Evolutionary conservation across 2,888 invertebrate genomes (phyloP), one percentile per base, ranked within the genome.

Genomic region (Drosophila nr. perissopoda): DNA sequence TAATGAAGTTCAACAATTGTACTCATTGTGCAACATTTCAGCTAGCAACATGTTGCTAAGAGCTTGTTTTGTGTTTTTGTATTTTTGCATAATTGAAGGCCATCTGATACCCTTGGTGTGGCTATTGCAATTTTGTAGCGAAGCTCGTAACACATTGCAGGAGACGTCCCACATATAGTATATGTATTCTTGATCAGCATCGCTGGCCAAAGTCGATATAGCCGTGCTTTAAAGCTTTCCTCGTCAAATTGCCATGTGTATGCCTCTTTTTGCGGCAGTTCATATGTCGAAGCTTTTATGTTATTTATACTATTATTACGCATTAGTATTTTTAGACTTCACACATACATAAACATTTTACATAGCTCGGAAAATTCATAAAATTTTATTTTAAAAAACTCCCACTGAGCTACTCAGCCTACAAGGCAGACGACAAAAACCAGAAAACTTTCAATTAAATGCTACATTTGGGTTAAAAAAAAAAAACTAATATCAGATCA

Each of bases 1-100:
- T 13, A 54, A 61, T 65, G 21, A 29, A 16, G 25, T n/a, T 36
- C n/a, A 42, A 16, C 51, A 64, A 54, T 38, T 64, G 48, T 49
- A 40, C 60, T 51, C 73, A 53, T 57, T 65, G 18, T 21, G 29
- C 75, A 66, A 71, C 74, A 76, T 56, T 21, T 25, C 2, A 18
- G 27, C 25, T 11, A 60, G 75, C 74, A 75, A 69, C 75, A 69
- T 68, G 67, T 27, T 68, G 67, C 54, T 11, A 34, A 51, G 46
- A 18, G 18, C 25, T 21, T 11, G 18, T 8, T 25, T 25, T 46
- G 1, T 42, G 21, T 21, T 11, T 11, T 11, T 42, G 13, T 46
- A 1, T 16, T 7, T 25, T 2, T 8, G 46, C 46, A 46, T 46
- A 25, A 16, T 27, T 25, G 16, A 46, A 46, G 46, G 46, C 16